Evolutionary conservation across 2,888 invertebrate species (phyloP), one percentile per base, ranked within the genome.

Genomic region (Ariolimax columbianus): DNA sequence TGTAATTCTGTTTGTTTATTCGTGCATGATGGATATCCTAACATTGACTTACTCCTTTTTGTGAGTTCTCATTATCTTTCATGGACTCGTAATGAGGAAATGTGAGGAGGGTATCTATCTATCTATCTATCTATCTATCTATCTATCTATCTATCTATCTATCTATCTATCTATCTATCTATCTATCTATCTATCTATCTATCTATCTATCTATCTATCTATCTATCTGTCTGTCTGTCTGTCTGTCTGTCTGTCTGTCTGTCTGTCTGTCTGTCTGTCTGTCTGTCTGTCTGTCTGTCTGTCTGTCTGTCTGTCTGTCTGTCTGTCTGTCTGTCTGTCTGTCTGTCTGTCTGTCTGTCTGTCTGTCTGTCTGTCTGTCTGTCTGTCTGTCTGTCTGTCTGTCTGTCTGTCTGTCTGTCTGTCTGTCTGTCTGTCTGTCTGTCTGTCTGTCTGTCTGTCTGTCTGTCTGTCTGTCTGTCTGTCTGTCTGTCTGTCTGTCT

Each of bases 101-200:
- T n/a, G n/a, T n/a, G n/a, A n/a, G n/a, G n/a, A n/a, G n/a, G n/a
- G n/a, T 55, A 55, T 55, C 51, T 51, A 51, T 51, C 51, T 51
- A 63, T 63, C 19, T 63, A 63, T 63, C 19, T 63, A 63, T 63
- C 19, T 14, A 66, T 66, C 66, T 66, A 66, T 66, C 66, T 66
- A 66, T 66, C 66, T 66, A 66, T 66, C 66, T 66, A 66, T 66
- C 66, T 66, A 66, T 66, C 66, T 66, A 66, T 66, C 17, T 66
- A 66, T 66, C 66, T 66, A 66, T 66, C 66, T 66, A 66, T 66
- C 66, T 66, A 66, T 66, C 66, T 66, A 66, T 66, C 66, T 66
- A 66, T 66, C 66, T 66, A 66, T 66, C 66, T 66, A 66, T 66
- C 66, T 66, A 66, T 66, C 66, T 66, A 66, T 66, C 66, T 66